Evolutionary conservation across 2,888 invertebrate genomes (phyloP), one percentile per base, ranked within the genome.

Genomic region (Ichneumon xanthorius): DNA sequence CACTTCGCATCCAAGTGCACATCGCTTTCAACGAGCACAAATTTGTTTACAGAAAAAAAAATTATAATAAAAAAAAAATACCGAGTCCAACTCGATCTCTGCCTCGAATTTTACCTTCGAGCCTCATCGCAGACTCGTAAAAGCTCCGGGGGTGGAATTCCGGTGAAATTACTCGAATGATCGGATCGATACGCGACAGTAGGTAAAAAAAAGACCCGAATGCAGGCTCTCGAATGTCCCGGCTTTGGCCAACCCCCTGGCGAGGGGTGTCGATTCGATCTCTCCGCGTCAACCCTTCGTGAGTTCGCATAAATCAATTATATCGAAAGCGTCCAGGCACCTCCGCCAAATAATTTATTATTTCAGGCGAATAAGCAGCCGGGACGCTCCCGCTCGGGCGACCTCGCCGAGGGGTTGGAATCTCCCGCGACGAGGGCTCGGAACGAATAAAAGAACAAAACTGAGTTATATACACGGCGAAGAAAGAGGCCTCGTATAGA

Each of bases 231-330:
- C 26, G 26, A 71, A 82, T 37, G 33, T 77, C 55, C 72, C 22
- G 67, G 30, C 72, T 50, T 68, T 55, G 14, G 68, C 48, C 16
- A 53, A 70, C 37, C 67, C 77, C 22, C 22, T 22, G 40, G 55
- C 65, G 50, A 55, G 80, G 30, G 19, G 14, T 48, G 58, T 65
- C 76, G 65, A 82, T 82, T 67, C 53, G 50, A 71, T 76, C 78
- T 37, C 63, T n/a, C 22, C 58, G 58, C 45, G 77, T 55, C 71
- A 67, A 50, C 50, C 63, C 71, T 83, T 53, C 89, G 85, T 89
- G 87, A 88, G 67, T 71, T 88, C 75, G 85, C 89, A 89, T 88
- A 87, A 89, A 88, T 89, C 81, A 87, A 86, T 87, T 77, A 63
- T 84, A 83, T 65, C 75, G 68, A 76, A 75, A 33, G 58, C 70